These are phyloP conservation scores for Artemia sinica DNA, from an alignment of 2,888 invertebrate species.

Conservation along the genomic window DNA sequence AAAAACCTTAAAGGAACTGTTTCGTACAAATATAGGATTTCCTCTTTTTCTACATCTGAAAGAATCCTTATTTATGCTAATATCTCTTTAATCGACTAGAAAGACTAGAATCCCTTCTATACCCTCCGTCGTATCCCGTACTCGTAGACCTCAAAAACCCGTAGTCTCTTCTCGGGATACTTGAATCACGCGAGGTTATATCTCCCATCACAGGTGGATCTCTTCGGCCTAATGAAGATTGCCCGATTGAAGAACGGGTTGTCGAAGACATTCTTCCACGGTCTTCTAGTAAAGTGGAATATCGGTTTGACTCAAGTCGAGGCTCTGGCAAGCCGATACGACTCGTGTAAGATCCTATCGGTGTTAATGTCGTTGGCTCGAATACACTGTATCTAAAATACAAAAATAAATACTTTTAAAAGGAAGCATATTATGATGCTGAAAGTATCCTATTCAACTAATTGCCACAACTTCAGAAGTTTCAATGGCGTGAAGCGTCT, in stretches of 20 bases:
- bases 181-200: conserved; percentile 6
- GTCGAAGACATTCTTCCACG: conserved; percentile 7
- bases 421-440: no score
- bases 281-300: conserved; percentile 1
- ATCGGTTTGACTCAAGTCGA: background rate
- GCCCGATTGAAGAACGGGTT: background rate
- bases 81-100: conserved; percentile 12
- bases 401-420: background rate
- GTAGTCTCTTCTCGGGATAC: conserved; percentile 3
- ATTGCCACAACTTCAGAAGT: no score
- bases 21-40: no score
- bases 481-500: no score
- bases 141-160: background rate
- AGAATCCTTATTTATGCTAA: background rate
- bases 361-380: background rate
- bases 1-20: no score
- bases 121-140: conserved; percentile 4
- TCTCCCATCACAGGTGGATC: background rate
- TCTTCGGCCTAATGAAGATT: background rate
- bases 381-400: background rate
- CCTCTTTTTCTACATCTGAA: no score
- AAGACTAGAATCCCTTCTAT: background rate
- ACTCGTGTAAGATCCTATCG: background rate
- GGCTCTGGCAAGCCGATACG: background rate
- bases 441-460: no score